These are phyloP conservation scores for Argynnis bischoffii DNA, from an alignment of 2,888 invertebrate genomes.

Conservation along the genomic window DNA sequence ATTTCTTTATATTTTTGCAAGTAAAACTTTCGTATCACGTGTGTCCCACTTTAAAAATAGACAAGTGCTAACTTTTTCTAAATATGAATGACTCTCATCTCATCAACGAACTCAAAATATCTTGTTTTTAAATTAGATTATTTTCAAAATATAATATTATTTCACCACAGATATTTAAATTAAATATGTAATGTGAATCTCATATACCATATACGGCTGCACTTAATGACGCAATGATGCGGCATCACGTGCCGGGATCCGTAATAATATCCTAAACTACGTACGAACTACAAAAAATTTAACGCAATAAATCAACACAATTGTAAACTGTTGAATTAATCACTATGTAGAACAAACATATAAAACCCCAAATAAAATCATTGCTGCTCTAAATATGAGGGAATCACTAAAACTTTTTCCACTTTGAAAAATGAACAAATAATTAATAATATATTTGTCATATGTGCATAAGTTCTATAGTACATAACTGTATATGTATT, in stretches of 20 bases:
- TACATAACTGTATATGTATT: too few species aligned
- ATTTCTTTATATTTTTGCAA: too few species aligned
- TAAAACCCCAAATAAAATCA: conserved; percentile 8
- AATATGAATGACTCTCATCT: too few species aligned
- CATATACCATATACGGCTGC: conserved; percentile 41
- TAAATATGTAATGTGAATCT: conserved; percentile 25
- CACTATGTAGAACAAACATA: conserved; percentile 19
- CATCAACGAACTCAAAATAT: too few species aligned
- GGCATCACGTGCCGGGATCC: conserved; percentile 40
- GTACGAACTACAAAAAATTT: conserved; percentile 34
- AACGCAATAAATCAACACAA: conserved; percentile 38
- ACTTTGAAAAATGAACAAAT: too few species aligned
- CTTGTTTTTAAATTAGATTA: too few species aligned
- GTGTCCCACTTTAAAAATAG: too few species aligned
- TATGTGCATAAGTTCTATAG: too few species aligned
- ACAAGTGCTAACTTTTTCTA: too few species aligned
- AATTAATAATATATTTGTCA: too few species aligned
- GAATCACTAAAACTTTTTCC: background rate
- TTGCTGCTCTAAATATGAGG: background rate
- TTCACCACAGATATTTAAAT: background rate
- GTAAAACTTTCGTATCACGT: too few species aligned
- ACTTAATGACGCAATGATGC: conserved; percentile 38
- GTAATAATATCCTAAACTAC: conserved; percentile 38
- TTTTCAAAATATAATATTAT: background rate
- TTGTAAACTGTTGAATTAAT: conserved; percentile 26